Conservation (phyloP, 2,888 invertebrate species). For the Heliconius cydno region DNA sequence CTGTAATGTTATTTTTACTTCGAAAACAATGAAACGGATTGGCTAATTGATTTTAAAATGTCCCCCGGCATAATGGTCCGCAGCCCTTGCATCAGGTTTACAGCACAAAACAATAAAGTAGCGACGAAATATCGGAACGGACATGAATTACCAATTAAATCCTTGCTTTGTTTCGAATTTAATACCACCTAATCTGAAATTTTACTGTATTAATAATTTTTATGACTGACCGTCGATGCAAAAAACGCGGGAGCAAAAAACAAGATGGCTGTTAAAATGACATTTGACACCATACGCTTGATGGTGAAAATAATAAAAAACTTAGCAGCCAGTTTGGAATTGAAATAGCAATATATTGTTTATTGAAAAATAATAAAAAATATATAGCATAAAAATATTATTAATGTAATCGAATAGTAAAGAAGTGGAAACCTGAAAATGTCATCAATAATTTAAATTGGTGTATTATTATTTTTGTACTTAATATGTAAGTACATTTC, state of each 20-base stretch:
- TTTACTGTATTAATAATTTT: conserved; percentile 81
- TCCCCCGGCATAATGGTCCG: conserved; percentile 36
- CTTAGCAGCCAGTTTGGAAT: conserved; percentile 44
- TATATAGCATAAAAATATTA: too few species aligned
- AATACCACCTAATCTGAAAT: conserved; percentile 80
- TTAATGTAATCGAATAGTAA: too few species aligned
- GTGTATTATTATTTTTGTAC: too few species aligned
- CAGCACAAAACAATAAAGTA: conserved; percentile 59
- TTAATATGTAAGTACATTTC: too few species aligned
- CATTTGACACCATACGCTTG: conserved; percentile 62
- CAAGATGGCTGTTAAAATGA: conserved; percentile 69
- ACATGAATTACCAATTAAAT: conserved; percentile 79
- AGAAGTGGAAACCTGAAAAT: too few species aligned
- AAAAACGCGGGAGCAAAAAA: conserved; percentile 74
- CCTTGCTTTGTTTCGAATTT: conserved; percentile 80
- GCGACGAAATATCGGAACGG: conserved; percentile 51
- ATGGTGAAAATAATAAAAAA: conserved; percentile 58
- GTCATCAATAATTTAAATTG: too few species aligned
- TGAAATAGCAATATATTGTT: conserved; percentile 25
- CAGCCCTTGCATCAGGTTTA: conserved; percentile 50
- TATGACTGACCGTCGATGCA: conserved; percentile 62
- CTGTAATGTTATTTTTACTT: conserved; percentile 18
- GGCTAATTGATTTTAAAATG: conserved; percentile 51
- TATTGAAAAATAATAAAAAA: too few species aligned
- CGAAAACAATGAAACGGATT: conserved; percentile 25